Base-by-base conservation (phyloP, 2,888 invertebrate species). In the Ormyrus thymus region DNA sequence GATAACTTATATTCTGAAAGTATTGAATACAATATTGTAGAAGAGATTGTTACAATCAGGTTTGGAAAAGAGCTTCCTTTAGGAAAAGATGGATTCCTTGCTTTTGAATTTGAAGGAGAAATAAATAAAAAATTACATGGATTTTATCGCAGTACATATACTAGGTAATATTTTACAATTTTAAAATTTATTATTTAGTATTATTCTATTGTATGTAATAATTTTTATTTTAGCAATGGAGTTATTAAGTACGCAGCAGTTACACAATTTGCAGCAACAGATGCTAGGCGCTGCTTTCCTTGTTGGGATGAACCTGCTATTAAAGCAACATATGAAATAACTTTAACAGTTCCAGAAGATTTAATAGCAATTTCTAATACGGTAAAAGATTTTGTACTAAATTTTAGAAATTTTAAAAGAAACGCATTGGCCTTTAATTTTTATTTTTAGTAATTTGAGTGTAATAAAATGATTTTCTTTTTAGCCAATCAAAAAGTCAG, bases 111-210 rank as follows among this genome's bases (percentile, higher is more conserved):
- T 88, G 93, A 93, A 11, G 97, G 97, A 6, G 94, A 94, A 87
- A 93, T 98, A 73, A 97, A 96, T 89, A 96, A 97, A 87, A 96
- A 96, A 90, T 96, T 98, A 95, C 96, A 96, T 90, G 97, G 98
- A 11, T 94, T 98, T 83, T 98, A 98, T 90, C 94, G 97, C 69
- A 97, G 96, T 91, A 97, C 97, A 91, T 97, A 97, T 90, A 90
- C 89, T 0, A 89, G 88, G 91, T 91, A 86, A 85, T 29, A 4
- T 29, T 29, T 29, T 29, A 29, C 1, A 29, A 29, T 29, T 29
- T 29, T 29, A 29, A 29, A 29, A 29, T 29, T 29, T 29, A 29
- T 29, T 29, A 29, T 29, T 29, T 4, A 29, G 29, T 1, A 29
- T 29, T 29, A 29, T 29, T 29, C 4, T 29, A 29, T 29, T 29